Conservation (phyloP, 2,888 invertebrate genomes). For the Heliconius erato region DNA sequence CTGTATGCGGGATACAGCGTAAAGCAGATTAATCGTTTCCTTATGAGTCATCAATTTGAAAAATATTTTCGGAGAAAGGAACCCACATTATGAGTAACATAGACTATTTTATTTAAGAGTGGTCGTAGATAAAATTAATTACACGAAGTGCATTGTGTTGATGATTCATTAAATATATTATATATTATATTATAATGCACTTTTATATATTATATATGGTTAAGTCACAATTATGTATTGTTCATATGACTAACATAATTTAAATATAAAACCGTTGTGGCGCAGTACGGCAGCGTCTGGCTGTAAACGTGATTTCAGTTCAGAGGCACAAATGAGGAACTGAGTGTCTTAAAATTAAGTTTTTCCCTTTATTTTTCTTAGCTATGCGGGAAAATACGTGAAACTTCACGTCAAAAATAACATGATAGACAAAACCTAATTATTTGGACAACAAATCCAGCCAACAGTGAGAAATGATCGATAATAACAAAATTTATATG, state of each 20-base stretch:
- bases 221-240: not conserved
- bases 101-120: not conserved
- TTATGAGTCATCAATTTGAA: not conserved
- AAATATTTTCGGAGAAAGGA: not conserved
- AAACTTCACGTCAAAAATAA: not conserved
- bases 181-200: too few species aligned
- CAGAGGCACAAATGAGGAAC: not conserved
- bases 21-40: too few species aligned
- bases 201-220: not conserved
- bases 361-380: not conserved
- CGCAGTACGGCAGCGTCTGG: too few species aligned
- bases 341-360: not conserved
- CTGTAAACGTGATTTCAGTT: not conserved
- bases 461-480: not conserved
- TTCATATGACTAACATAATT: not conserved
- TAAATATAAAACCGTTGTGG: not conserved
- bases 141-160: not conserved
- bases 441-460: not conserved
- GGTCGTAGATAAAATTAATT: not conserved
- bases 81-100: not conserved
- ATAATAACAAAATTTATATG: conserved; percentile 43
- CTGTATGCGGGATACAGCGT: too few species aligned
- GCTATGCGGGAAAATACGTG: not conserved
- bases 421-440: not conserved
- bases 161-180: conserved; percentile 6